Base-by-base conservation (phyloP, 2,113 vertebrate species). In the Leuciscus idus region DNA sequence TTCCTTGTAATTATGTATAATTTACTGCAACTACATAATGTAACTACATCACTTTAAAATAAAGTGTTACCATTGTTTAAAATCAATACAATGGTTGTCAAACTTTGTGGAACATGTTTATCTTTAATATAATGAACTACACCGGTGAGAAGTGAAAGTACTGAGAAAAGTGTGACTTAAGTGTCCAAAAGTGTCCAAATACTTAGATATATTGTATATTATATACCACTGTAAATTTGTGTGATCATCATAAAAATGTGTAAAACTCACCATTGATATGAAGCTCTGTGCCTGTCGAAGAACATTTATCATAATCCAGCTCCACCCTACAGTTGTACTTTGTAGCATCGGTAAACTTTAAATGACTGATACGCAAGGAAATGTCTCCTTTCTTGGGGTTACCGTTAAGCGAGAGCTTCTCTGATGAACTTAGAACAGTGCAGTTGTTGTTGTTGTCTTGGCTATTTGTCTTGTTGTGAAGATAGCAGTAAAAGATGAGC, bases 261-360 rank as follows among this genome's bases (percentile, higher is more conserved):
- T 62, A 84, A 84, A 0, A 11, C 50, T 89, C 62, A 89, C 82
- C 86, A 3, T 23, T 52, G 75, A 89, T 30, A 23, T 61, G 17
- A 50, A 89, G 86, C n/a, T 11, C 13, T 39, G 59, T 86, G 73
- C 2, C 0, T 6, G 7, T 43, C 43, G 43, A 43, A 10, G 43
- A 43, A 43, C 2, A 43, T 43, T 2, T 43, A 2, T 43, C 1
- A 43, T 36, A 17, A 4, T 89, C 59, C 66, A 89, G 70, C 52
- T 88, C 86, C 36, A 89, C 86, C 19, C 88, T 77, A 57, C 88
- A 89, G 68, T 12, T 30, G 70, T 89, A 89, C 15, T 1, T 7
- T 17, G 74, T 6, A 13, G 23, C 80, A 78, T 88, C 81, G 6
- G n/a, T 70, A 26, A 87, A 52, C 68, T 46, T 2, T 59, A 72